Percentiles rank a stretch among this genome's conserved stretches.
Evolutionary conservation across 1,140 invertebrate genomes (phyloP).

Genomic region (Papilio xuthus): DNA sequence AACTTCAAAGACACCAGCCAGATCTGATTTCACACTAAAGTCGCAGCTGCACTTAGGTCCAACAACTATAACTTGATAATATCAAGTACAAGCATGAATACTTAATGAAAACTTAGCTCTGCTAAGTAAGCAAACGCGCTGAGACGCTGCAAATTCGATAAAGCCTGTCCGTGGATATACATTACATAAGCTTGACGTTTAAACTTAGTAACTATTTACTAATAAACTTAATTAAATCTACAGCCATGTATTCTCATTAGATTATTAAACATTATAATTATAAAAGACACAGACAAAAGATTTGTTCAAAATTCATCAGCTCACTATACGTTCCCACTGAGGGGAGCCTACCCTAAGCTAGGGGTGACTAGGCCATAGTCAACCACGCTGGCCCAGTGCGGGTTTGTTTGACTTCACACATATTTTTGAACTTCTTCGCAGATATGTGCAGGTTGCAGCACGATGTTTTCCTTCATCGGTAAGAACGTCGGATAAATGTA

Average conservation of each 20-base stretch:
- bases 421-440: too few relatives aligned
- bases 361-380: too few relatives aligned
- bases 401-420: too few relatives aligned
- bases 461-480: too few relatives aligned
- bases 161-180: conserved; percentile 15
- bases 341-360: too few relatives aligned
- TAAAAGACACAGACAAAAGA: too few relatives aligned
- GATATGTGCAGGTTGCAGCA: too few relatives aligned
- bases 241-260: background rate
- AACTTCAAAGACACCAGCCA: conserved; percentile 9
- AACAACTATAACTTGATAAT: conserved; percentile 26
- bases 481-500: too few relatives aligned
- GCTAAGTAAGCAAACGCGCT: conserved; percentile 20
- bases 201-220: background rate
- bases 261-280: background rate
- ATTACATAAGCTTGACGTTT: background rate
- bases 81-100: conserved; percentile 12
- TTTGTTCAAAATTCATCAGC: too few relatives aligned
- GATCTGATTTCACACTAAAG: background rate
- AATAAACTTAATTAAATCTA: background rate
- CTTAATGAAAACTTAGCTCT: background rate
- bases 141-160: conserved; percentile 24
- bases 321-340: too few relatives aligned
- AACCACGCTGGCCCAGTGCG: too few relatives aligned
- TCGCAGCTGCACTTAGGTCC: conserved; percentile 21